phyloP scores from a whole-genome alignment of 2,888 invertebrate genomes.

The Stenurella melanura region DNA sequence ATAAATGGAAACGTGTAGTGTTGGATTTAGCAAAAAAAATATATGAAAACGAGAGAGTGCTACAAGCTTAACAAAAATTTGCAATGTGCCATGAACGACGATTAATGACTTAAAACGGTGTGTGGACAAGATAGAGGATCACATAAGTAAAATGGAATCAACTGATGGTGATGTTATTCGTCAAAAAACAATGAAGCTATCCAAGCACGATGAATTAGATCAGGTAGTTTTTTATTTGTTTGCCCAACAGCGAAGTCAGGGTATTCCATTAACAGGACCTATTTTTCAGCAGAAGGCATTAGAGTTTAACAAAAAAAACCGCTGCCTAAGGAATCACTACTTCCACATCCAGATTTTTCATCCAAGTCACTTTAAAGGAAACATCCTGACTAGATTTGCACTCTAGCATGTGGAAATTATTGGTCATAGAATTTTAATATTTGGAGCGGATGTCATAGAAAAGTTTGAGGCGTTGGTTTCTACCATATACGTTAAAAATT shows the following conservation, averaged over 20 bases:
- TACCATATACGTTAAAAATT: too few species aligned
- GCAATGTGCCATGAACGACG: not conserved
- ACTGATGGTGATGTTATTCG: constrained; percentile 1
- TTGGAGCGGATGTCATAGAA: too few species aligned
- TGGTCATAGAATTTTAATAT: too few species aligned
- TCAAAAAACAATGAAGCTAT: not conserved
- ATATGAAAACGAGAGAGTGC: not conserved
- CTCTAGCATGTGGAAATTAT: too few species aligned
- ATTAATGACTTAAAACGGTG: constrained; percentile 1
- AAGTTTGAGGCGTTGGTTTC: too few species aligned
- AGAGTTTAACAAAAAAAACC: not conserved
- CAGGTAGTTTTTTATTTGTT: not conserved
- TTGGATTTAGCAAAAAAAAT: not conserved
- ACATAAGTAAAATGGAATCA: not conserved
- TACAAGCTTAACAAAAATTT: not conserved
- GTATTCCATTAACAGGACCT: not conserved
- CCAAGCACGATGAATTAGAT: not conserved
- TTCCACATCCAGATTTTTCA: too few species aligned
- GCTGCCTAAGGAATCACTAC: too few species aligned
- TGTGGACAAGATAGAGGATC: not conserved
- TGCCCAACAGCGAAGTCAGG: not conserved
- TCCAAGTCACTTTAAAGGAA: too few species aligned
- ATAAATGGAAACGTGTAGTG: not conserved
- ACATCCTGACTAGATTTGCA: too few species aligned
- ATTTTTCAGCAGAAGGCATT: not conserved